These are phyloP conservation scores for Heliocidaris erythrogramma DNA, from an alignment of 35 echinoderm and acorn worm species.

Conservation along the genomic window DNA sequence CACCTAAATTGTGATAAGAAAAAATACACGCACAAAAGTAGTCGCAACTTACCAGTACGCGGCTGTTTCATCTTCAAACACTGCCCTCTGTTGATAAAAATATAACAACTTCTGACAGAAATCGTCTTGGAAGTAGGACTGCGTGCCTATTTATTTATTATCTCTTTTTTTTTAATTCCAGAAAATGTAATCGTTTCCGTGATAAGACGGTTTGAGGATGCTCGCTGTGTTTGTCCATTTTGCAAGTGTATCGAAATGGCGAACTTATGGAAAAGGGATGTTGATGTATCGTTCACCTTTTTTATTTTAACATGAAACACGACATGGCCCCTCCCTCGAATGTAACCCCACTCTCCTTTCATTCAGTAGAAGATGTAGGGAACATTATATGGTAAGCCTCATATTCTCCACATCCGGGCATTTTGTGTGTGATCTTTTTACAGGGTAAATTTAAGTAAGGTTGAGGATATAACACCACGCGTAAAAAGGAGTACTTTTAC, in stretches of 20 bases:
- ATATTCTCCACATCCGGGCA: slow-evolving; percentile 29
- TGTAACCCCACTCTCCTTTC: not conserved
- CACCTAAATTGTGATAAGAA: not conserved
- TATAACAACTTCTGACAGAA: not conserved
- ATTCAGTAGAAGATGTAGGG: not conserved
- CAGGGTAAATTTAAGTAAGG: slow-evolving; percentile 47
- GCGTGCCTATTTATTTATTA: not conserved
- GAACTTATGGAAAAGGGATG: not conserved
- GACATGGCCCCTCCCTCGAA: not conserved
- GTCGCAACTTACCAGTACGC: not conserved
- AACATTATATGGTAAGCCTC: not conserved
- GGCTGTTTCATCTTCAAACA: not conserved
- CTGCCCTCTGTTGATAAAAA: not conserved
- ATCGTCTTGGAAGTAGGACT: not conserved
- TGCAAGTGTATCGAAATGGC: not conserved
- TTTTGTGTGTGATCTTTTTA: slow-evolving; percentile 47
- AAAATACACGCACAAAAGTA: not conserved
- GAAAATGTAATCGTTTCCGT: not conserved
- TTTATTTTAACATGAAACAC: not conserved
- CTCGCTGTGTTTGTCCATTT: not conserved
- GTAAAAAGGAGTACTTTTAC: slow-evolving; percentile 35
- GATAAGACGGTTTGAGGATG: not conserved
- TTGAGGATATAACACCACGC: not conserved
- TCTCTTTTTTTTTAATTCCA: not conserved
- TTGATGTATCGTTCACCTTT: not conserved